These are phyloP conservation scores for Atrichornis clamosus DNA, from an alignment of 2,113 vertebrate genomes.

Conservation along the genomic window DNA sequence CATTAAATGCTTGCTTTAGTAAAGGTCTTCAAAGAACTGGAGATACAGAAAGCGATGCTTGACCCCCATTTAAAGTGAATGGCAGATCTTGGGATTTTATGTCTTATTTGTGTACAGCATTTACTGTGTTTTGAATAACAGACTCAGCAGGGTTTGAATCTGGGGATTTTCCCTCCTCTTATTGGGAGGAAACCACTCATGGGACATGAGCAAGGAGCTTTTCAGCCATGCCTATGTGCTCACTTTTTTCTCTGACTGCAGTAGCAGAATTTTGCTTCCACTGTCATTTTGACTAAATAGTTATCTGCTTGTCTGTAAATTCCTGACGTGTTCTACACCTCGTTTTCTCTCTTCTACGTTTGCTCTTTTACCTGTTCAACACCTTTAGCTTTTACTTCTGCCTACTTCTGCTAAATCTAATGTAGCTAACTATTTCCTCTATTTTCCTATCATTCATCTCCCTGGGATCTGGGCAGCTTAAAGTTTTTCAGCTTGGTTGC, in stretches of 20 bases:
- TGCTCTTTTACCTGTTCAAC: neutral
- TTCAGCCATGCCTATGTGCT: neutral
- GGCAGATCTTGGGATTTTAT: neutral
- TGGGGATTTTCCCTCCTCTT: neutral
- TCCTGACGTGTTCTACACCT: rapidly evolving
- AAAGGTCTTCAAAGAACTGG: neutral
- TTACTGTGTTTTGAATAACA: neutral
- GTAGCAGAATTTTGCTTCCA: neutral
- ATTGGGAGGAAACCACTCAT: rapidly evolving
- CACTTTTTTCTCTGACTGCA: neutral
- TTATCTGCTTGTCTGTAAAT: neutral
- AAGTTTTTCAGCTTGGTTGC: neutral
- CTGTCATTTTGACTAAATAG: neutral
- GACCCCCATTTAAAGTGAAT: neutral
- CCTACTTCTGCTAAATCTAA: neutral
- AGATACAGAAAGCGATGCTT: neutral
- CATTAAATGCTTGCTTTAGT: neutral
- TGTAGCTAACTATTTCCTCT: neutral
- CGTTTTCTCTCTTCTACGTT: neutral
- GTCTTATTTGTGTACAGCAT: neutral
- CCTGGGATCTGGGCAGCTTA: neutral
- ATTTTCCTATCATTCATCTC: neutral
- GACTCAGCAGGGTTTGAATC: neutral
- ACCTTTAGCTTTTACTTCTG: neutral
- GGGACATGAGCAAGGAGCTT: neutral